Base-by-base conservation (phyloP, 2,113 vertebrate genomes). In the Ceyx cyanopectus region DNA sequence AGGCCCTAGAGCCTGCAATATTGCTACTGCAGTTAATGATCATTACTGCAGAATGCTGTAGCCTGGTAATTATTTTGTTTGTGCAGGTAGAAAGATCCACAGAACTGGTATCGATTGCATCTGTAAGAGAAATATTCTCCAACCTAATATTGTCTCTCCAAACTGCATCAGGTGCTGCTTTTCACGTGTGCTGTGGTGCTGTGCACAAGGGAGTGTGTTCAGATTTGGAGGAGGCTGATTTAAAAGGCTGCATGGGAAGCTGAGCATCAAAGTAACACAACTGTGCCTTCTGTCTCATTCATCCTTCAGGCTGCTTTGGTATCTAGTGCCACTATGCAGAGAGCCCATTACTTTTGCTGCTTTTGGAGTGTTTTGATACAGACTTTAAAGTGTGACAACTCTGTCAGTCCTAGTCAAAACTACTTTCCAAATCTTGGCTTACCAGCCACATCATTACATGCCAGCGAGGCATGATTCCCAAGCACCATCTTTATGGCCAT, bases 1-100 rank as follows among this genome's bases (percentile, higher is more conserved):
- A 90, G 93, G 77, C 96, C 92, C 92, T 81, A 79, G 93, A 95
- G 92, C 87, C 92, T 95, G 81, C 86, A 90, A 87, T 92, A 94
- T 90, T 90, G 92, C 92, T 94, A 51, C 81, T 92, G 89, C 93
- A 93, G 92, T 95, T 95, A 95, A 92, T 92, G 90, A 89, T 94
- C 90, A 73, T 94, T 95, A 90, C 92, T 94, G 93, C 76, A 95
- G 96, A 86, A 90, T 90, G 90, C 85, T 92, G 80, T 88, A 90
- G 68, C 60, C 79, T 93, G 41, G 92, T 65, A 81, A 92, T 94
- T 91, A 94, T 91, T 94, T 91, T 8, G 1, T 90, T 92, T 4
- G 0, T 89, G 78, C 69, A 94, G 86, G 95, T 96, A 95, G 86
- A 75, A 94, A 89, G 77, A 89, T 66, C 72, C 62, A 94, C 74